Percentiles rank a stretch among this genome's conserved stretches.
phyloP scores from a whole-genome alignment of 2,113 vertebrate species.

The Puffinus mauretanicus region DNA sequence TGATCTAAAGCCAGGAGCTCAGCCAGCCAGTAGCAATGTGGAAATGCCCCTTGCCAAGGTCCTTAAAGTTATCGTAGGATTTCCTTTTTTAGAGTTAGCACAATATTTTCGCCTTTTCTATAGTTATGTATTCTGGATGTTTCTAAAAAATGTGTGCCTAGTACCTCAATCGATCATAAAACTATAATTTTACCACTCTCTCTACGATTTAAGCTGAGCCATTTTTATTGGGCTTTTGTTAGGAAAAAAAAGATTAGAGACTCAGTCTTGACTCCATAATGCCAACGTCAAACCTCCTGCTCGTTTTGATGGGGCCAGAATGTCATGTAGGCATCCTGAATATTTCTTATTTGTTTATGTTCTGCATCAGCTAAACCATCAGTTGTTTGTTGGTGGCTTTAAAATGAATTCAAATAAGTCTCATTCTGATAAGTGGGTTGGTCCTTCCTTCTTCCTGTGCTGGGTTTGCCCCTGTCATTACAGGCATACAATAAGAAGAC shows the following conservation, averaged over 20 bases:
- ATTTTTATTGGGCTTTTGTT: neutral
- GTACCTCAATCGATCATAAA: neutral
- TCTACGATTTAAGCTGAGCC: neutral
- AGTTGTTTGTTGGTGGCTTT: conserved; percentile 37
- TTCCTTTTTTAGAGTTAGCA: neutral
- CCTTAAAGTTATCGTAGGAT: neutral
- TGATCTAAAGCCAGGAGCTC: neutral
- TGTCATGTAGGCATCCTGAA: neutral
- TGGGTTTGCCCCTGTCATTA: conserved; percentile 21
- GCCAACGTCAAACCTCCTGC: neutral
- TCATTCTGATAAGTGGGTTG: conserved; percentile 21
- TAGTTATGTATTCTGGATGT: neutral
- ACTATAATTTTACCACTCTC: neutral
- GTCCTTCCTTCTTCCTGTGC: conserved; percentile 52
- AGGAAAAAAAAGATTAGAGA: neutral
- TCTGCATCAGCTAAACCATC: neutral
- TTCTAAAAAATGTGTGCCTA: neutral
- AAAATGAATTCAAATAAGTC: neutral
- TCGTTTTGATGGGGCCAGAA: neutral
- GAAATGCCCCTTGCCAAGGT: neutral
- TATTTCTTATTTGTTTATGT: conserved; percentile 16
- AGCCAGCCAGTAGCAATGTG: neutral
- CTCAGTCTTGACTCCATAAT: neutral
- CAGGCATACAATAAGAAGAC: conserved; percentile 19
- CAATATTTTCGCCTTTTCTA: neutral